These are phyloP conservation scores for Adela reaumurella DNA, from an alignment of 2,888 invertebrate species.

Conservation along the genomic window DNA sequence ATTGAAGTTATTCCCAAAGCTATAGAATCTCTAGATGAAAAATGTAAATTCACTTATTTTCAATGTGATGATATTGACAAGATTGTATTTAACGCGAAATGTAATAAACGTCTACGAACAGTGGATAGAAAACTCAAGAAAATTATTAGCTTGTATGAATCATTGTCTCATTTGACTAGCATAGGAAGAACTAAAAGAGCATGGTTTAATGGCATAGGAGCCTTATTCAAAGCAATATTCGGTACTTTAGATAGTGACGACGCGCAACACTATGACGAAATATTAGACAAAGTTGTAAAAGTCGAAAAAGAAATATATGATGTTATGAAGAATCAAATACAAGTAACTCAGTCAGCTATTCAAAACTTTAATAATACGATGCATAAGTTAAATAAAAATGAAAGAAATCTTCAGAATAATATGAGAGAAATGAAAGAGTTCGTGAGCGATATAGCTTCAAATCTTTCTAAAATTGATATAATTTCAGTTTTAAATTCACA, in stretches of 20 bases:
- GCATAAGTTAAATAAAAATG: slow-evolving; percentile 6
- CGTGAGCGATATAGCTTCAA: background rate
- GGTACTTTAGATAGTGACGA: slow-evolving; percentile 8
- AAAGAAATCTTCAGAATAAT: slow-evolving; percentile 3
- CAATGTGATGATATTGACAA: background rate
- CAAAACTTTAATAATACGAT: slow-evolving; percentile 11
- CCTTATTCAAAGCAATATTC: slow-evolving; percentile 10
- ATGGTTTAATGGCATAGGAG: slow-evolving; percentile 10
- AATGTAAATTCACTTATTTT: background rate
- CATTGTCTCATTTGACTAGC: background rate
- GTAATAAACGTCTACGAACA: background rate
- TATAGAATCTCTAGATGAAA: slow-evolving; percentile 1
- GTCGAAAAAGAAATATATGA: slow-evolving; percentile 7
- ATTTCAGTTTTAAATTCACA: background rate
- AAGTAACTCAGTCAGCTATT: slow-evolving; percentile 11
- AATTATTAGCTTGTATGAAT: background rate
- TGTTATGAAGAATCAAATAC: slow-evolving; percentile 11
- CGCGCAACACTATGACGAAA: slow-evolving; percentile 9
- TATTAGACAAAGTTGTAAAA: slow-evolving; percentile 6
- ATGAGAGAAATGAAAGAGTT: background rate
- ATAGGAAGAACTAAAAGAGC: slow-evolving; percentile 8
- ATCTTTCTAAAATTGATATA: background rate
- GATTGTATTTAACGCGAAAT: background rate
- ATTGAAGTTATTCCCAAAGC: slow-evolving; percentile 5
- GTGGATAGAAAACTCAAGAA: background rate